phyloP scores from a whole-genome alignment of 2,797 vertebrate genomes.

The Catharus ustulatus region DNA sequence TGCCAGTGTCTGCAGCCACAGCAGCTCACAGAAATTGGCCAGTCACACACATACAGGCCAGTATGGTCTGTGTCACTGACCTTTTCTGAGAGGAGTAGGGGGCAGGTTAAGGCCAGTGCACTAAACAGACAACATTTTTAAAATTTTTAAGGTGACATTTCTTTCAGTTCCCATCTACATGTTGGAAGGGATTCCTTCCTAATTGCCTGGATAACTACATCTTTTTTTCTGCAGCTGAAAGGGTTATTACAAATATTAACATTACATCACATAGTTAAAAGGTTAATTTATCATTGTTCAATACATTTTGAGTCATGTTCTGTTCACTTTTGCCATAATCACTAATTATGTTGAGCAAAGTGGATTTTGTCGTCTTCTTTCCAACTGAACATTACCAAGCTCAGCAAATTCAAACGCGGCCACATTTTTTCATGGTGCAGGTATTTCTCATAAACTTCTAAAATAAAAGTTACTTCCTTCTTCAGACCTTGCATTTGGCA shows the following conservation, averaged over 20 bases:
- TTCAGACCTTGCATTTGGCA: neutral
- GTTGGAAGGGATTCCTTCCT: neutral
- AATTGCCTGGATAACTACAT: neutral
- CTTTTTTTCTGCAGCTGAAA: neutral
- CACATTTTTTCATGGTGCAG: neutral
- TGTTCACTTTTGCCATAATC: slow-evolving; percentile 20
- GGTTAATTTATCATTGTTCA: slow-evolving; percentile 32
- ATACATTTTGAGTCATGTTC: slow-evolving; percentile 36
- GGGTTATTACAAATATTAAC: slow-evolving; percentile 12
- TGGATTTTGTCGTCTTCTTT: slow-evolving; percentile 12
- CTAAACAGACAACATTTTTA: neutral
- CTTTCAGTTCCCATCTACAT: neutral
- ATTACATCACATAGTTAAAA: slow-evolving; percentile 43
- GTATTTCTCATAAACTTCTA: neutral
- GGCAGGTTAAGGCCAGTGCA: neutral
- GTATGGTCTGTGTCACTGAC: neutral
- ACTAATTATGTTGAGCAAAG: neutral
- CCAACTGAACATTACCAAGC: neutral
- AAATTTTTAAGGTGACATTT: neutral
- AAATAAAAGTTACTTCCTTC: neutral
- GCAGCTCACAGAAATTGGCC: neutral
- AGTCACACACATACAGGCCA: neutral
- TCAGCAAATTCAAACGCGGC: neutral
- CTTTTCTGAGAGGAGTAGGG: neutral
- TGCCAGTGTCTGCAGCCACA: neutral